phyloP scores from a whole-genome alignment of 2,797 vertebrate species.

The Helostoma temminkii region DNA sequence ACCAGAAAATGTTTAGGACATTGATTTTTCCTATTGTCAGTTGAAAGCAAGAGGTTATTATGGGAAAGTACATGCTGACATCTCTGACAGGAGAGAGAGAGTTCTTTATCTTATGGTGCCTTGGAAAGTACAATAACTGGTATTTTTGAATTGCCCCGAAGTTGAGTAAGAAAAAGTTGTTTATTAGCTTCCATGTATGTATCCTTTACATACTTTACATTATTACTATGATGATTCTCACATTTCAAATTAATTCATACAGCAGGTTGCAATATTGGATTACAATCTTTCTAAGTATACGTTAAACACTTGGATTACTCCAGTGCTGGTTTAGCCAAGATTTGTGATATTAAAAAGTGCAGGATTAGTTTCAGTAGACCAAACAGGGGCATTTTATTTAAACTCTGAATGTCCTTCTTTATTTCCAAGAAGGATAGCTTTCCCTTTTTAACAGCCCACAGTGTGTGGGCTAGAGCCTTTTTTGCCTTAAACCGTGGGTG shows the following conservation, averaged over 20 bases:
- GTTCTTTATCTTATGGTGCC: constrained; percentile 27
- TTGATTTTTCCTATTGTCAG: constrained; percentile 58
- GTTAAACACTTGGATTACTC: constrained; percentile 5
- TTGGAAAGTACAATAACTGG: constrained; percentile 9
- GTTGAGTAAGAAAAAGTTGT: neutral
- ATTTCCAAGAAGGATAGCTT: constrained; percentile 24
- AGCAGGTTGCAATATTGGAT: neutral
- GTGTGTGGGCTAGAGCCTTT: constrained; percentile 44
- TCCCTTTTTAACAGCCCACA: constrained; percentile 24
- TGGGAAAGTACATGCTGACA: constrained; percentile 9
- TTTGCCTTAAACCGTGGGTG: constrained; percentile 45
- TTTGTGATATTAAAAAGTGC: constrained; percentile 12
- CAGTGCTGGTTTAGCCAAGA: neutral
- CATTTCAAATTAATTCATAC: neutral
- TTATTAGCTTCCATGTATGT: neutral
- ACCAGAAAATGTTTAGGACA: constrained; percentile 33
- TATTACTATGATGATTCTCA: constrained; percentile 4
- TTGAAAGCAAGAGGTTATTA: constrained; percentile 35
- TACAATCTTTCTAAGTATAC: neutral
- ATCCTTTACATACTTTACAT: constrained; percentile 12
- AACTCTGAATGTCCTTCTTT: constrained; percentile 25
- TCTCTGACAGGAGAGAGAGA: constrained; percentile 17
- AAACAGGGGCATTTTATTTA: constrained; percentile 18
- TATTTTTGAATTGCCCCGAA: neutral
- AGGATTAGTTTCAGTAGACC: constrained; percentile 25